phyloP scores from a whole-genome alignment of 1,140 invertebrate species.

The Drosophila ercepeae region DNA sequence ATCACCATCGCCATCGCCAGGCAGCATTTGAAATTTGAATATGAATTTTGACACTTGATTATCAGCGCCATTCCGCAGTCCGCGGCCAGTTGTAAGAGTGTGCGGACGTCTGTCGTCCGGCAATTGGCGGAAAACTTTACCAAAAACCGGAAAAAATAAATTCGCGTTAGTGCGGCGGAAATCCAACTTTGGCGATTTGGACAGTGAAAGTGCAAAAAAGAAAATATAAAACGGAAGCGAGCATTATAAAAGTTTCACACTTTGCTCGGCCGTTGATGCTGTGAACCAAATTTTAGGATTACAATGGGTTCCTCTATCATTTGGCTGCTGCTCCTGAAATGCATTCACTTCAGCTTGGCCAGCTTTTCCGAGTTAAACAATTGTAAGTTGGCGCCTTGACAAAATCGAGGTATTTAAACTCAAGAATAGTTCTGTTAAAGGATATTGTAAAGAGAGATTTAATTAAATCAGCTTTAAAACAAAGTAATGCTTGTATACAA shows the following conservation, averaged over 20 bases:
- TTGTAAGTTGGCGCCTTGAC: conserved; percentile 44
- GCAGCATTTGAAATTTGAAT: conserved; percentile 80
- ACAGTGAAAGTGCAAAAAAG: conserved; percentile 62
- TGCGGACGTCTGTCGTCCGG: conserved; percentile 55
- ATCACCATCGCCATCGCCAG: conserved; percentile 24
- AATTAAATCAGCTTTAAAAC: too few species aligned
- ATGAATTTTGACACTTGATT: conserved; percentile 82
- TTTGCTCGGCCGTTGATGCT: conserved; percentile 33
- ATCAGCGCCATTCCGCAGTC: conserved; percentile 67
- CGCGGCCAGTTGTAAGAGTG: conserved; percentile 68
- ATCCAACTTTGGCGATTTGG: conserved; percentile 44
- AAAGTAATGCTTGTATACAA: too few species aligned
- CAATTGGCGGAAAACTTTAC: conserved; percentile 40
- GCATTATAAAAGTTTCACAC: conserved; percentile 34
- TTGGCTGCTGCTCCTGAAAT: conserved; percentile 47
- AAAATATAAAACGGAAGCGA: conserved; percentile 7
- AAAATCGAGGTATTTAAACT: neutral
- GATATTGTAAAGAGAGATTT: too few species aligned
- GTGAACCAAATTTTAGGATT: conserved; percentile 31
- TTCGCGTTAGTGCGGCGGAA: conserved; percentile 64
- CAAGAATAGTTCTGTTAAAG: neutral
- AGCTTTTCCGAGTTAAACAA: conserved; percentile 68
- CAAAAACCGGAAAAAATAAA: conserved; percentile 47
- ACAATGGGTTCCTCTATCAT: conserved; percentile 24
- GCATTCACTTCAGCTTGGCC: conserved; percentile 23